Base-by-base conservation (phyloP, 2,113 vertebrate species). In the Lates calcarifer region DNA sequence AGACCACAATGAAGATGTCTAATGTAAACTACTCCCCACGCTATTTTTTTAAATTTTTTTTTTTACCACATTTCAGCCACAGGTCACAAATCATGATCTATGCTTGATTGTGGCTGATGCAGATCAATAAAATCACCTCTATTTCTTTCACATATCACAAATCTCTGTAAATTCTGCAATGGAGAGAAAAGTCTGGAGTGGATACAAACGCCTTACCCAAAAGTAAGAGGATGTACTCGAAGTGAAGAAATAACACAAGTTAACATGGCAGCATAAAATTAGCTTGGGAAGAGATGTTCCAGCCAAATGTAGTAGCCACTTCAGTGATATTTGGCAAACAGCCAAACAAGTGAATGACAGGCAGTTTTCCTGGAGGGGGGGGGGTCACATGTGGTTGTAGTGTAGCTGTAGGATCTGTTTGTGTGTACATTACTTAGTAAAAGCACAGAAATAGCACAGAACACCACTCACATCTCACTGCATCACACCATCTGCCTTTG, bases 321-420 rank as follows among this genome's bases (percentile, higher is more conserved):
- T 61, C 33, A 67, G 77, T 24, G 47, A 74, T 63, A 47, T 67
- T 68, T 83, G 62, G 78, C 61, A 82, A 82, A 2, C 28, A 79
- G 74, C 79, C 78, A 81, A 70, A 81, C 37, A 69, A 70, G 79
- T 74, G n/a, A 81, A 62, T 60, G 39, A 60, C 63, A 74, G 45
- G 15, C 26, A 76, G 65, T 75, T 55, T 55, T 39, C 49, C 74
- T 26, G 3, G 12, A 15, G 69, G 20, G 7, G 4, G 51, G 51
- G 33, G 51, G 22, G 43, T 71, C 29, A 57, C 20, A 43, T 53
- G 60, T 58, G 22, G 11, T 20, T 22, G 6, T 53, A 71, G 63
- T 67, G 29, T 35, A 33, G 43, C 29, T 20, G 74, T 60, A 71
- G 11, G 33, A 74, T 76, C 18, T 70, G 37, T 62, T 60, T 22